Conservation (phyloP, 2,113 vertebrate species). For the Solenodon paradoxus region DNA sequence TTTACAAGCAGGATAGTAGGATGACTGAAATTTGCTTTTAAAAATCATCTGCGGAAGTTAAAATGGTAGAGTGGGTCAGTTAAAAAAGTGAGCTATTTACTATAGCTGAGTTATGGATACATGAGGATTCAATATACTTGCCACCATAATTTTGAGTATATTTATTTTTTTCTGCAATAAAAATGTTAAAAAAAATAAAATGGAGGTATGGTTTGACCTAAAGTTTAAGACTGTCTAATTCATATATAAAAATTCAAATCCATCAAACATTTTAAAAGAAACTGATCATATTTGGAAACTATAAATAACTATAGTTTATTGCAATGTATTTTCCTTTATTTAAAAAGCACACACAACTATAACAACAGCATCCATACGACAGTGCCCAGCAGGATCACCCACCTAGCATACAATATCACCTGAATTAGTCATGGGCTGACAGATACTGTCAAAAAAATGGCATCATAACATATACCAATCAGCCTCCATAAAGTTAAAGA, state of each 20-base stretch:
- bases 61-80: background rate
- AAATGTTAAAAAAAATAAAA: background rate
- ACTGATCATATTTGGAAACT: background rate
- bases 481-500: background rate
- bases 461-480: background rate
- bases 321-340: background rate
- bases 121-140: background rate
- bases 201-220: background rate
- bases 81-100: background rate
- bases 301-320: background rate
- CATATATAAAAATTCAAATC: background rate
- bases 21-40: background rate
- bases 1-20: background rate
- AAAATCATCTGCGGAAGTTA: background rate
- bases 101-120: background rate
- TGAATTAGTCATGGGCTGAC: background rate
- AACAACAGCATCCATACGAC: background rate
- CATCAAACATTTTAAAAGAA: background rate
- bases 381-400: background rate
- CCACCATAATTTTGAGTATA: background rate
- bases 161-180: background rate
- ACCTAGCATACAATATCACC: background rate
- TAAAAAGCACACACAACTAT: background rate
- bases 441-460: constrained; percentile 21
- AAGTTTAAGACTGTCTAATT: background rate